Conservation (phyloP, 2,797 vertebrate genomes). For the Harpagifer antarcticus region DNA sequence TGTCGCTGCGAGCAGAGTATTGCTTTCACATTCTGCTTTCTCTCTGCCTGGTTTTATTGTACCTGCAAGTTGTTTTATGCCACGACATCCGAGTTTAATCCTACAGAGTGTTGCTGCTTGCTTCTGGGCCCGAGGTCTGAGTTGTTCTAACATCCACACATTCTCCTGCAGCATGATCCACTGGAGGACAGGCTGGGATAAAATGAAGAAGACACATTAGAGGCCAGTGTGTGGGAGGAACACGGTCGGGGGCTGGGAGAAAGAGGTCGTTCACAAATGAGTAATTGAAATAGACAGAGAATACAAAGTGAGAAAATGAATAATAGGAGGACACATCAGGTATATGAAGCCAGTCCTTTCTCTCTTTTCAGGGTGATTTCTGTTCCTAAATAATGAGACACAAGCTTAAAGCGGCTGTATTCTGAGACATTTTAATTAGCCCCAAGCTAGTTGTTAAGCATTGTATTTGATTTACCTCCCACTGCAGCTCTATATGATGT, state of each 20-base stretch:
- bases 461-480: constrained; percentile 36
- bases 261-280: constrained; percentile 36
- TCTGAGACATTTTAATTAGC: constrained; percentile 45
- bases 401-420: constrained; percentile 50
- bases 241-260: constrained; percentile 26
- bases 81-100: constrained; percentile 48
- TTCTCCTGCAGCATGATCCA: constrained; percentile 23
- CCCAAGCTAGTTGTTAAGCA: constrained; percentile 20
- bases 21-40: constrained; percentile 6
- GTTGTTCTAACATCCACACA: constrained; percentile 35
- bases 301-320: constrained; percentile 15
- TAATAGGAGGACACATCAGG: constrained; percentile 8
- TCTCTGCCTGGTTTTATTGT: constrained; percentile 27
- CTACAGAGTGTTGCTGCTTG: constrained; percentile 10
- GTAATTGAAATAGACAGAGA: constrained; percentile 31
- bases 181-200: constrained; percentile 30
- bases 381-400: constrained; percentile 36
- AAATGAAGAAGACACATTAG: constrained; percentile 28
- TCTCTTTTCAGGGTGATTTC: constrained; percentile 17
- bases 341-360: constrained; percentile 26
- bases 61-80: constrained; percentile 57
- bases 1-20: constrained; percentile 2
- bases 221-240: constrained; percentile 34
- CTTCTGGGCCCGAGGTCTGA: constrained; percentile 20
- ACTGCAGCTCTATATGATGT: constrained; percentile 2